Evolutionary conservation across 2,888 invertebrate genomes (phyloP).

Genomic region (Drosophila tripunctata): DNA sequence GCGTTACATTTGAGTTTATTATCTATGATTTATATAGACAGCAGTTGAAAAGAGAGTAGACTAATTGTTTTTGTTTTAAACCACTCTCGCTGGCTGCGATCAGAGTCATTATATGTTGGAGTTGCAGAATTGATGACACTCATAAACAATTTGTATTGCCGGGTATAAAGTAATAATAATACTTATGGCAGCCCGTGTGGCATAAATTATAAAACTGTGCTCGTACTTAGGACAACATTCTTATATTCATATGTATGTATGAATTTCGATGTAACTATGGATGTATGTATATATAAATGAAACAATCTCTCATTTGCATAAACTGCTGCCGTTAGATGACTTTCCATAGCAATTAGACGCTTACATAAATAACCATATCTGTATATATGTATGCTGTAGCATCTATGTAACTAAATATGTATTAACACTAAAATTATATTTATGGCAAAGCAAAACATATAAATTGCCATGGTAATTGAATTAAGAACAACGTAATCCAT

Average conservation of each 20-base stretch:
- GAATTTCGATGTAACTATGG: not conserved
- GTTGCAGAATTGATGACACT: slow-evolving; percentile 68
- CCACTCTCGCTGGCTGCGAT: slow-evolving; percentile 16
- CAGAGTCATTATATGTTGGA: slow-evolving; percentile 32
- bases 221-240: slow-evolving; percentile 24
- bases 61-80: not conserved
- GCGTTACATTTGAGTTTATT: not conserved
- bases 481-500: slow-evolving; percentile 25
- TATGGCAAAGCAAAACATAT: slow-evolving; percentile 47
- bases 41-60: too few species aligned
- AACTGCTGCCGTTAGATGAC: slow-evolving; percentile 20
- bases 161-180: slow-evolving; percentile 30
- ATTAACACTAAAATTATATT: slow-evolving; percentile 33
- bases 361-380: slow-evolving; percentile 52
- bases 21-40: not conserved
- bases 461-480: slow-evolving; percentile 35
- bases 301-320: slow-evolving; percentile 36
- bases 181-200: slow-evolving; percentile 42
- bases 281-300: not conserved
- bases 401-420: slow-evolving; percentile 3
- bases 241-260: not conserved
- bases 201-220: slow-evolving; percentile 44
- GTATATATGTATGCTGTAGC: not conserved
- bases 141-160: slow-evolving; percentile 57
- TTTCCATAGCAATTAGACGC: slow-evolving; percentile 43